These are phyloP conservation scores for Cygnus buccinator DNA, from an alignment of 2,113 vertebrate genomes.

Conservation along the genomic window DNA sequence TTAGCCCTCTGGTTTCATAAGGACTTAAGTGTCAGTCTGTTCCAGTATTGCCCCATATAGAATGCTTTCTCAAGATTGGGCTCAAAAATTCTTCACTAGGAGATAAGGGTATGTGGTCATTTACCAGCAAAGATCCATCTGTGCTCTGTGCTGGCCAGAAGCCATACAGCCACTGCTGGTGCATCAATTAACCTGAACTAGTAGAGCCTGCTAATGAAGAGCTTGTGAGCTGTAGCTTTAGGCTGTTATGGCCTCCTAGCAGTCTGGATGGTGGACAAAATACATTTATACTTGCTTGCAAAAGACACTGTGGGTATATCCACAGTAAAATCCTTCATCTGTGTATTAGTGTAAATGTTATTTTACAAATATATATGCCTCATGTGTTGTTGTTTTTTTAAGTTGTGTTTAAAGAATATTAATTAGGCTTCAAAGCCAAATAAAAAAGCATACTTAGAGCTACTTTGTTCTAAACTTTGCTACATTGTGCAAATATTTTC, in stretches of 20 bases:
- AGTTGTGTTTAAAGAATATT: background rate
- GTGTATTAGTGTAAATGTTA: background rate
- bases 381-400: background rate
- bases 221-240: background rate
- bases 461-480: background rate
- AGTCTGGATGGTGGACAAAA: background rate
- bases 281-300: background rate
- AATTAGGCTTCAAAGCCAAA: constrained; percentile 1
- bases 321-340: background rate
- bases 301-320: background rate
- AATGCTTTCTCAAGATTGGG: background rate
- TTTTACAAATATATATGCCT: background rate
- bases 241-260: background rate
- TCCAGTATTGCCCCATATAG: constrained; percentile 3
- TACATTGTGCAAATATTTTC: background rate
- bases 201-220: background rate
- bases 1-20: constrained; percentile 1
- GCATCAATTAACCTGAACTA: background rate
- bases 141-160: background rate
- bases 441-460: background rate
- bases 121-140: background rate
- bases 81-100: background rate
- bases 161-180: background rate
- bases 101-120: background rate
- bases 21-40: background rate